Evolutionary conservation across 2,888 invertebrate genomes (phyloP), one percentile per base, ranked within the genome.

Genomic region (Dorcus hopei): DNA sequence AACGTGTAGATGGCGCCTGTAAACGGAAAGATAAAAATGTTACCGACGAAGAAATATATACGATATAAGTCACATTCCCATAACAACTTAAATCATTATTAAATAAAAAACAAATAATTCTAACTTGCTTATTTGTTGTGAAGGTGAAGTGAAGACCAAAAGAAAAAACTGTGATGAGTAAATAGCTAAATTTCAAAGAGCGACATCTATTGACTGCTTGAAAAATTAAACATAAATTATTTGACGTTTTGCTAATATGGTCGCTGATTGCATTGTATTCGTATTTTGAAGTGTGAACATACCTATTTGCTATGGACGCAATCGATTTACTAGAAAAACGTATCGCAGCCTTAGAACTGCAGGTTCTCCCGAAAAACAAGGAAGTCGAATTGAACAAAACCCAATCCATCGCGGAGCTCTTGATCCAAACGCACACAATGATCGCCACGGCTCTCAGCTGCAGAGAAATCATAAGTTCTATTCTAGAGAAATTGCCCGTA

Each of bases 371-470:
- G 3, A 71, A 74, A 51, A 67, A 67, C 38, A 67, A 69, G 9
- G 63, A 66, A 14, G 62, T 69, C 7, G 68, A 76, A 9, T 65
- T 70, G 42, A 67, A 67, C 11, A 65, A 72, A 49, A 72, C 72
- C 7, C 72, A 75, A 59, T 51, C 59, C 3, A 70, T 82, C 9
- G 71, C 80, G 1, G 81, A 82, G 59, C 74, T 76, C 57, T 72
- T 83, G 8, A 41, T 79, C 11, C 78, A 80, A 67, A 77, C 78
- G 1, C 80, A 82, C 63, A 80, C 80, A 1, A 75, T 82, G 68
- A 79, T 82, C 33, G 75, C 79, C 3, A 80, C 82, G 6, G 81
- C 82, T 1, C 64, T 82, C 14, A 81, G 80, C 58, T 81, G 82
- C 52, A 76, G 82, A 43, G 81, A 83, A 61, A 79, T 80, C 14